Percentiles rank a stretch among this genome's conserved stretches.
Evolutionary conservation across 2,113 vertebrate genomes (phyloP).

Genomic region (Eonycteris spelaea): DNA sequence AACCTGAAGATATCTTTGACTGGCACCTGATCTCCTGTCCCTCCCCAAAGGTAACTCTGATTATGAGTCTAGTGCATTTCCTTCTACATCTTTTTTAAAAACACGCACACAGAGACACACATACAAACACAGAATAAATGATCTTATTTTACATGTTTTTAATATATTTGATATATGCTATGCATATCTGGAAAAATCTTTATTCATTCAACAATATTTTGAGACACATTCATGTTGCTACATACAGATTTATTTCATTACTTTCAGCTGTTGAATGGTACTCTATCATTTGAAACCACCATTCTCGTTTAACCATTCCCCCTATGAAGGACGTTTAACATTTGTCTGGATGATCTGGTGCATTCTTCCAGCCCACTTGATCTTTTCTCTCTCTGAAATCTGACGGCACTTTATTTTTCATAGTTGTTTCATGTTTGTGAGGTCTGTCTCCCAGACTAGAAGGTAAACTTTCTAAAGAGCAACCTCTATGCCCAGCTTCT

Average conservation of each 20-base stretch:
- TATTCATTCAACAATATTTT: background rate
- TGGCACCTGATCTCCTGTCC: background rate
- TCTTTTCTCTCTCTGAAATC: background rate
- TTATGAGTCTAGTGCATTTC: background rate
- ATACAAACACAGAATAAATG: background rate
- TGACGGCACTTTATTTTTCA: background rate
- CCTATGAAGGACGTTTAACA: background rate
- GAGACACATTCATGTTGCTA: background rate
- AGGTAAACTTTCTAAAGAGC: background rate
- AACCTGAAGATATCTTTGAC: background rate
- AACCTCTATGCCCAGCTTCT: background rate
- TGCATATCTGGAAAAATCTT: background rate
- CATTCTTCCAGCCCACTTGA: background rate
- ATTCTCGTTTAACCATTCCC: background rate
- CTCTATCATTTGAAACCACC: background rate
- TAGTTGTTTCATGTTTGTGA: background rate
- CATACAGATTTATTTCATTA: background rate
- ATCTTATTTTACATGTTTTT: background rate
- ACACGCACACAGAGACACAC: background rate
- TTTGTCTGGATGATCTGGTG: background rate
- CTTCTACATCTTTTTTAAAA: background rate
- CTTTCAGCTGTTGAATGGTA: background rate
- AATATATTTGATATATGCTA: background rate
- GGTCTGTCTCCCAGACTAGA: background rate
- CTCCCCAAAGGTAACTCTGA: background rate